Base-by-base conservation (phyloP, 2,888 invertebrate genomes). In the Phalera bucephala region DNA sequence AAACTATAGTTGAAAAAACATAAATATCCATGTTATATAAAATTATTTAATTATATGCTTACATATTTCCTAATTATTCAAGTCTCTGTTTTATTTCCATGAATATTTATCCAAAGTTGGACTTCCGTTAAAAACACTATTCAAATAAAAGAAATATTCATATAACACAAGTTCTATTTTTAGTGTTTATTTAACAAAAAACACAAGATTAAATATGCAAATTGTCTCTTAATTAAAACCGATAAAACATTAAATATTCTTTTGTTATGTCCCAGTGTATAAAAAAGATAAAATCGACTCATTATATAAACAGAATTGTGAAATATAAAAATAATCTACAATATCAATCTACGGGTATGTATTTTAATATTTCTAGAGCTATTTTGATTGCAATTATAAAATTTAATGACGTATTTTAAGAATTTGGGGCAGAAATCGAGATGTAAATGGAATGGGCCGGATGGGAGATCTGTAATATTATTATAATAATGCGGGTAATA, bases 401-500 rank as follows among this genome's bases (percentile, higher is more conserved):
- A 51, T 40, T 39, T 33, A 50, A 51, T 50, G 45, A 54, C 50
- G 51, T 54, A 39, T 36, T 33, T 36, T 13, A 31, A 35, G 21
- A 51, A 45, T 51, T 51, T 45, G 23, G 35, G 14, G 28, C 28
- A 15, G 2, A 2, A 7, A 19, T 34, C 38, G 42, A 36, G 36
- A 36, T 27, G 37, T 34, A 28, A 15, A 10, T 11, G 28, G 10
- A 28, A 7, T 28, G 15, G 15, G 8, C 12, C 25, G 25, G 25
- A 12, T 11, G 2, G 25, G 25, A 7, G 25, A 25, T 12, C 12
- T 6, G 28, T 58, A 54, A 55, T 37, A 51, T 54, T 41, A 41
- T 55, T 54, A 54, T 55, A 58, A 55, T 55, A 50, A 44, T 31
- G 17, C 28, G 34, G 20, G 42, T 45, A 41, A 17, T 45, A 38